Base-by-base conservation (phyloP, 2,888 invertebrate genomes). In the Tipula vernalis region DNA sequence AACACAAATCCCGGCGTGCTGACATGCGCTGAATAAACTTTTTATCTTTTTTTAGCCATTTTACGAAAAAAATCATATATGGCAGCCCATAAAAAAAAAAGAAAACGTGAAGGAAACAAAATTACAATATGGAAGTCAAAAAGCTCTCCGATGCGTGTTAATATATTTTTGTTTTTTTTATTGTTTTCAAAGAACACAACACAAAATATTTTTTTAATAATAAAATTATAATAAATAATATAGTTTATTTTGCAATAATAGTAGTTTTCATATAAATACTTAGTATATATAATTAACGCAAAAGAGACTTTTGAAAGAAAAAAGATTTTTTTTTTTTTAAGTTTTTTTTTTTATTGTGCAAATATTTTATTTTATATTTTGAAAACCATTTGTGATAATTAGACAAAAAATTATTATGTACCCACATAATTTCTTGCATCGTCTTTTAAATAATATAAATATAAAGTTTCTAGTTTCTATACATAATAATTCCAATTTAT, bases 61-160 rank as follows among this genome's bases (percentile, higher is more conserved):
- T 71, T 71, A 71, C 71, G 5, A 57, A 71, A 28, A 71, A 71
- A 71, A 8, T 71, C 12, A 3, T 12, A 71, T 71, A 12, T 8
- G 28, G 71, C 71, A 71, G 0, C 71, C 28, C 71, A 10, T n/a
- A 28, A 12, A 71, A 71, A 57, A n/a, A 51, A 71, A 71, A 71
- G 71, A 71, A 51, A 71, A 71, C 71, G 71, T 71, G 71, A 71
- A 71, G 71, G 71, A 71, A 71, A 71, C 71, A 71, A 71, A 71
- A 71, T 71, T 71, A 71, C 71, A 71, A 71, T 71, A 71, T 71
- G 71, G 71, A 71, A 71, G 71, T 71, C 71, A 71, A 71, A 71
- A 71, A 71, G 71, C 71, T 71, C 71, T 71, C 4, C 71, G 71
- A 71, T 71, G 71, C 71, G 71, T 71, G 71, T 71, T 71, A 71